Evolutionary conservation across 2,888 invertebrate genomes (phyloP), one percentile per base, ranked within the genome.

Genomic region (Homarus gammarus): DNA sequence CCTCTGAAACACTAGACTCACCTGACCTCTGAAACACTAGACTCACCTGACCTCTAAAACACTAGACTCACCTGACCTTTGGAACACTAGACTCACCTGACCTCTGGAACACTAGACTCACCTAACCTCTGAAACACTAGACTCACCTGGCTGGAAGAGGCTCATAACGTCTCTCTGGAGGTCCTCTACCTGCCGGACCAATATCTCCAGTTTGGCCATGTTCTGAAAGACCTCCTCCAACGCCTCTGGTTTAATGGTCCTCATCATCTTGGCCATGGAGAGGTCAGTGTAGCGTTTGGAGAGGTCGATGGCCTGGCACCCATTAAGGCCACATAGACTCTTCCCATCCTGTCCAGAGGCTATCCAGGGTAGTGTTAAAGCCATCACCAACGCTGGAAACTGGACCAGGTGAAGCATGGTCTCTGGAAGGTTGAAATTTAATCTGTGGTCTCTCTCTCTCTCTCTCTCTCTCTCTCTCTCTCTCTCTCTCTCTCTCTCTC

Each of bases 281-380:
- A 83, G 68, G 61, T 92, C 90, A 6, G 90, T 90, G 89, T 89
- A 87, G 31, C 86, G 75, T 36, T 86, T 88, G 70, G 92, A 72
- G 12, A 92, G 61, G 83, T 92, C 90, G 10, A 92, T 79, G n/a
- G 92, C 90, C 56, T 90, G 92, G 61, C 92, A 92, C 10, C 86
- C 92, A 22, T 90, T 90, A 8, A 92, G 78, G 12, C 92, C 92
- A 78, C 92, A 92, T 6, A 92, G 84, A 22, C 51, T 33, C 5
- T 38, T n/a, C 15, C 56, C 84, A 1, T 56, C 75, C 36, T 70
- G 73, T 2, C 12, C 36, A 22, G 1, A 2, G 2, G 56, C 49
- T 36, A 8, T 27, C 33, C n/a, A 0, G 5, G 18, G 18, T 36
- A 61, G 36, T 5, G 3, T 33, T 3, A 79, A 61, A 56, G 31